Base-by-base conservation (phyloP, 2,113 vertebrate species). In the Clarias batrachus region DNA sequence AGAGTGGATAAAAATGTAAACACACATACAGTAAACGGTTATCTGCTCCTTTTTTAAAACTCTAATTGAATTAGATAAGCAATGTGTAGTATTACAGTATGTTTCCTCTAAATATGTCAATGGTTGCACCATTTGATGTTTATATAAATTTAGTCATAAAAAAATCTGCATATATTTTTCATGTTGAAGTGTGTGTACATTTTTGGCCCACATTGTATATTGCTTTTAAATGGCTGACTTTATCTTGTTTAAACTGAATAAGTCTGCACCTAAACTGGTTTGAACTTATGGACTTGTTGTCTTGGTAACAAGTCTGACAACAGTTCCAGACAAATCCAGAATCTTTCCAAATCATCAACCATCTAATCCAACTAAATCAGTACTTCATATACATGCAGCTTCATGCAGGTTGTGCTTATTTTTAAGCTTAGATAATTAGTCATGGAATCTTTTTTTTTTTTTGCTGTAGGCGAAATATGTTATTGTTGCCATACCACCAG, bases 401-500 rank as follows among this genome's bases (percentile, higher is more conserved):
- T 52, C 41, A 27, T 41, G 30, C 17, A 23, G 57, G 30, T 48
- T 70, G 33, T 9, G n/a, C 21, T 21, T 63, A 56, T 48, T 73
- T 23, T 4, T 73, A 33, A 8, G 27, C 16, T 17, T 9, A 19
- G 9, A 70, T 33, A 74, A 30, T 79, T 19, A 37, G 23, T 30
- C 54, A 13, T 23, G 54, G 33, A 65, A 30, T 90, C 48, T 76
- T 74, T 33, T 68, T 60, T 60, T 37, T 78, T 48, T 62, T 73
- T 66, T 93, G 87, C 60, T 92, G 3, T 86, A 99, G 98, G 93
- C 95, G 85, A 97, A 96, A 84, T 98, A 97, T 13, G 96, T 97
- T 88, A 95, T 99, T 89, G 91, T 94, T 83, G 98, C 98, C 71
- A 95, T 97, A 41, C 96, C 98, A 4, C 98, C 98, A 56, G 81